Evolutionary conservation across 2,888 invertebrate genomes (phyloP).

Genomic region (Autographa pulchrina): DNA sequence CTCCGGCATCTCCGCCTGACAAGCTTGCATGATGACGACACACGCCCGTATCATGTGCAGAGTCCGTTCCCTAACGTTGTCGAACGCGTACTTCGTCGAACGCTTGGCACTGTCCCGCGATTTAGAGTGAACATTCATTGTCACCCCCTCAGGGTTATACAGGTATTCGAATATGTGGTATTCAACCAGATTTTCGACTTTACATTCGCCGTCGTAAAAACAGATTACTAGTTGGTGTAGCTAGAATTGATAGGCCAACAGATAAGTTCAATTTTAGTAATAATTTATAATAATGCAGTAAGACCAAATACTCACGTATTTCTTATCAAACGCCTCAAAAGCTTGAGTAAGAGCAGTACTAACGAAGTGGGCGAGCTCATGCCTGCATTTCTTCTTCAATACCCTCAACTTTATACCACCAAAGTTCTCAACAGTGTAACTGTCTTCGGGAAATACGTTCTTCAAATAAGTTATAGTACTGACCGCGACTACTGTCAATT

Average conservation of each 20-base stretch:
- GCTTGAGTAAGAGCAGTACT: conserved; percentile 75
- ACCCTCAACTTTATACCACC: conserved; percentile 72
- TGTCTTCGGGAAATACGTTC: conserved; percentile 75
- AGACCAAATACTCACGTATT: conserved; percentile 75
- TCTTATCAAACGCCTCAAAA: conserved; percentile 83
- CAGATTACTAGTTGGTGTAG: conserved; percentile 79
- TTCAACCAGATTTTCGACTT: conserved; percentile 76
- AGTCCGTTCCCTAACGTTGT: conserved; percentile 70
- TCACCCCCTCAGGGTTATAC: conserved; percentile 71
- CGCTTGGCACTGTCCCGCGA: conserved; percentile 52
- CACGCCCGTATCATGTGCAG: conserved; percentile 69
- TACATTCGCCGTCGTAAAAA: conserved; percentile 78
- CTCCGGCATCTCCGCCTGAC: conserved; percentile 61
- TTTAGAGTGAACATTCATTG: conserved; percentile 71
- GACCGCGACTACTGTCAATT: conserved; percentile 77
- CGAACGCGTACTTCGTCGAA: conserved; percentile 65
- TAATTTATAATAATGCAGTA: background rate
- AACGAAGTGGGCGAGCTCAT: conserved; percentile 78
- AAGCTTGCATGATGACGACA: conserved; percentile 68
- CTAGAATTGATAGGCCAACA: conserved; percentile 58
- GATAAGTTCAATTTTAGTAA: too few species aligned
- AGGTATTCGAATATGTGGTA: conserved; percentile 79
- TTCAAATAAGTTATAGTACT: conserved; percentile 79
- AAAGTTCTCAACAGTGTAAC: conserved; percentile 71
- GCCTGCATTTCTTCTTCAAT: conserved; percentile 75